Percentiles rank a stretch among this genome's conserved stretches.
Evolutionary conservation across 1,140 invertebrate species (phyloP).

Genomic region (Drosophila funebris): DNA sequence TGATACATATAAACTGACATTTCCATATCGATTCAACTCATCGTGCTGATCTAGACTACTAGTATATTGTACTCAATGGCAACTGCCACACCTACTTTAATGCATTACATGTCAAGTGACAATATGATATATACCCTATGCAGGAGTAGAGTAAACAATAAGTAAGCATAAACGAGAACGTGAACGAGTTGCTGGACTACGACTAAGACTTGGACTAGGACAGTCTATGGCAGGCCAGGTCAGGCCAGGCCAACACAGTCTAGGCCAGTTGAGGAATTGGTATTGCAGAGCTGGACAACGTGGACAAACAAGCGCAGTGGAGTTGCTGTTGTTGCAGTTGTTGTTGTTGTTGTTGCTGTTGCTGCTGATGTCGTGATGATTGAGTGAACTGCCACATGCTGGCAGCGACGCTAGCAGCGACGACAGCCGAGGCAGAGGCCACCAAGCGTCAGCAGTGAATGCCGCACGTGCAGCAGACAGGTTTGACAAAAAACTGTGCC

Average conservation of each 20-base stretch:
- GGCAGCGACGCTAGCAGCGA: slow-evolving; percentile 17
- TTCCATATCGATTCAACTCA: too few relatives aligned
- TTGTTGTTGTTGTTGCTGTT: background rate
- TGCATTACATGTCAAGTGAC: too few relatives aligned
- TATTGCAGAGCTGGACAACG: slow-evolving; percentile 16
- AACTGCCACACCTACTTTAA: too few relatives aligned
- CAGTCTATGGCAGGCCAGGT: background rate
- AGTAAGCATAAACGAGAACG: too few relatives aligned
- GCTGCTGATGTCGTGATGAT: slow-evolving; percentile 68
- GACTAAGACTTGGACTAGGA: background rate
- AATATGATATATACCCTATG: too few relatives aligned
- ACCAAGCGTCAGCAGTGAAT: slow-evolving; percentile 15
- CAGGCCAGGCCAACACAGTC: background rate
- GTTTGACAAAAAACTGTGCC: slow-evolving; percentile 80
- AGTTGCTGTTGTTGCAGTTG: background rate
- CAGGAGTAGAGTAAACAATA: too few relatives aligned
- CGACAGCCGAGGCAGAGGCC: background rate
- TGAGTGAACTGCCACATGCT: slow-evolving; percentile 80
- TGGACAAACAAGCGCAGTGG: slow-evolving; percentile 71
- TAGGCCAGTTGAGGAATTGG: background rate
- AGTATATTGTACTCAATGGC: too few relatives aligned
- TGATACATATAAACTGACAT: too few relatives aligned
- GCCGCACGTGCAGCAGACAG: slow-evolving; percentile 77
- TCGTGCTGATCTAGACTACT: too few relatives aligned
- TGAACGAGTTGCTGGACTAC: background rate